These are phyloP conservation scores for Leptinotarsa texana DNA, from an alignment of 1,140 invertebrate species.

Conservation along the genomic window DNA sequence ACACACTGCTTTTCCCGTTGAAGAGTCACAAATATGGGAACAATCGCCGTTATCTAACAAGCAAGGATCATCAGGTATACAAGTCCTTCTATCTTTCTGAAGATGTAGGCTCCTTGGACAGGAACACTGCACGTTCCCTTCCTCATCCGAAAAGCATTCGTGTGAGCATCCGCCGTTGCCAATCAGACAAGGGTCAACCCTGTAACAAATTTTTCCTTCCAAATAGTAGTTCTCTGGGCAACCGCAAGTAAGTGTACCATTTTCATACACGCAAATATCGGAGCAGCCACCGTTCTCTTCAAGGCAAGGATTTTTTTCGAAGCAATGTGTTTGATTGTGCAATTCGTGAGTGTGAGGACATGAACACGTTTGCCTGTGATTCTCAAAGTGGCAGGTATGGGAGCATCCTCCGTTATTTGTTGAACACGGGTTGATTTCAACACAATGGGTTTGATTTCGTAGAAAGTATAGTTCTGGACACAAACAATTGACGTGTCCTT, in stretches of 20 bases:
- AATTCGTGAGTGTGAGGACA: conserved; percentile 53
- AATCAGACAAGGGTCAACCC: conserved; percentile 66
- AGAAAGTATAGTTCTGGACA: conserved; percentile 41
- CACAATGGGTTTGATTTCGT: conserved; percentile 56
- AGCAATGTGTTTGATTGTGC: conserved; percentile 39
- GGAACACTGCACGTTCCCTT: conserved; percentile 63
- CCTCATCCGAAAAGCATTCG: conserved; percentile 58
- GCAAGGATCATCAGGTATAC: conserved; percentile 60
- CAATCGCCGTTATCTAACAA: conserved; percentile 64
- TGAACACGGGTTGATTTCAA: conserved; percentile 53
- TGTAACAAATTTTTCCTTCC: conserved; percentile 50
- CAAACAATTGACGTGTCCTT: conserved; percentile 37
- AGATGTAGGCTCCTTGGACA: conserved; percentile 64
- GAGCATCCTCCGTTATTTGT: conserved; percentile 57
- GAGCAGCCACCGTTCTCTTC: conserved; percentile 68
- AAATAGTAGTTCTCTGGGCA: conserved; percentile 76
- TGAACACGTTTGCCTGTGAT: conserved; percentile 52
- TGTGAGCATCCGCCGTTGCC: conserved; percentile 68
- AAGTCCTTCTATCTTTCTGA: conserved; percentile 52
- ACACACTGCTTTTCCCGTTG: conserved; percentile 32
- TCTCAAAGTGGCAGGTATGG: conserved; percentile 51
- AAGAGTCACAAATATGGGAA: conserved; percentile 44
- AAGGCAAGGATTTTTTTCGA: conserved; percentile 42
- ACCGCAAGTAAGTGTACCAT: conserved; percentile 60
- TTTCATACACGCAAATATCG: conserved; percentile 62